Base-by-base conservation (phyloP, 1,140 invertebrate species). In the Drosophila arawakana region DNA sequence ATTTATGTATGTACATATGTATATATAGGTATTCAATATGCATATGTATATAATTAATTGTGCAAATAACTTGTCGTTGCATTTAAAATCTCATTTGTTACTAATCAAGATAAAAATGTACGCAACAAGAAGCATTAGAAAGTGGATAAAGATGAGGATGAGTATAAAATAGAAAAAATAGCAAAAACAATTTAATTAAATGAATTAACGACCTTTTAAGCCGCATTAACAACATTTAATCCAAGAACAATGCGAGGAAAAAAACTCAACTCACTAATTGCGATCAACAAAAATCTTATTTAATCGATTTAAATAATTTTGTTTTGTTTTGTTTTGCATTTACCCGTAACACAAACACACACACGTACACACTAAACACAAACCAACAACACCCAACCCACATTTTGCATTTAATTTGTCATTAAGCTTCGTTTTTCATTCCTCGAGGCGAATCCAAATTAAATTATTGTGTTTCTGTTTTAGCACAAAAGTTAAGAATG, bases 221-320 rank as follows among this genome's bases (percentile, higher is more conserved):
- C 54, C 35, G 63, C 52, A 55, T 58, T 58, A 25, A 43, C 15
- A 41, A 46, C 30, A 60, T 60, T 67, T 59, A 57, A 58, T 58
- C 21, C 57, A 47, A n/a, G 4, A 54, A 49, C 43, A 54, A 49
- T 25, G 25, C 41, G 44, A 72, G 41, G 21, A 52, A 65, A 69
- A 55, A 52, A 30, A 30, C 25, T 30, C 25, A 30, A 30, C 47
- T 52, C 68, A 18, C 30, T 35, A 78, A 74, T 34, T 61, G 57
- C 57, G 37, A 41, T 58, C 47, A 80, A 73, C 83, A 89, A 88
- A 86, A 81, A 85, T 89, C 66, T 89, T 89, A 90, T 89, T 90
- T 90, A 89, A 89, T 89, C 80, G 13, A 89, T 73, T 89, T 89
- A 89, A 90, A 90, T 89, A 90, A 90, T 90, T 89, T 89, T 43